Conservation (phyloP, 2,797 vertebrate species). For the Pogonophryne albipinna region DNA sequence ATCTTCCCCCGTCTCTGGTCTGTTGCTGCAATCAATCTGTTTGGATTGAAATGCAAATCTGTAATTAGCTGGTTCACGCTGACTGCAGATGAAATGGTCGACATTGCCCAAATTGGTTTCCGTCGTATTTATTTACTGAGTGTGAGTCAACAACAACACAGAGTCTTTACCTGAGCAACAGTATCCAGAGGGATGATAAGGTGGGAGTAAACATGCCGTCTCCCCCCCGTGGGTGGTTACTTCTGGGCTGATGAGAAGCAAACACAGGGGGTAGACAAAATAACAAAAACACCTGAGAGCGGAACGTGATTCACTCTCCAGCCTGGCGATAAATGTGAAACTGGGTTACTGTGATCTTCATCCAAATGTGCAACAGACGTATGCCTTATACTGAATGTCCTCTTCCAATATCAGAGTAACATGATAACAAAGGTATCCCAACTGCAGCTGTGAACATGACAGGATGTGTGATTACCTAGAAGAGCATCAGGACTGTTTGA, state of each 20-base stretch:
- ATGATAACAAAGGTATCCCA: too few species aligned
- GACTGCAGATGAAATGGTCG: constrained; percentile 44
- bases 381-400: too few species aligned
- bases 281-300: constrained; percentile 21
- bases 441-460: too few species aligned
- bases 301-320: background rate
- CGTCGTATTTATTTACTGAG: background rate
- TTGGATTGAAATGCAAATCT: constrained; percentile 48
- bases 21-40: constrained; percentile 30
- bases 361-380: background rate
- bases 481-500: too few species aligned
- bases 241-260: constrained; percentile 9
- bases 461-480: too few species aligned
- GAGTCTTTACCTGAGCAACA: constrained; percentile 24
- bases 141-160: constrained; percentile 29
- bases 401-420: too few species aligned
- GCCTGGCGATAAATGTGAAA: constrained; percentile 1
- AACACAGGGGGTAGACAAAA: constrained; percentile 24
- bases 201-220: constrained; percentile 19
- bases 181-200: constrained; percentile 15
- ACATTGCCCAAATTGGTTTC: constrained; percentile 39
- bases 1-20: background rate
- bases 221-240: constrained; percentile 4
- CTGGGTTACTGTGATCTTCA: background rate
- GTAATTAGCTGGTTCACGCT: constrained; percentile 50